phyloP scores from a whole-genome alignment of 2,888 invertebrate genomes.

The Pandemis heparana region DNA sequence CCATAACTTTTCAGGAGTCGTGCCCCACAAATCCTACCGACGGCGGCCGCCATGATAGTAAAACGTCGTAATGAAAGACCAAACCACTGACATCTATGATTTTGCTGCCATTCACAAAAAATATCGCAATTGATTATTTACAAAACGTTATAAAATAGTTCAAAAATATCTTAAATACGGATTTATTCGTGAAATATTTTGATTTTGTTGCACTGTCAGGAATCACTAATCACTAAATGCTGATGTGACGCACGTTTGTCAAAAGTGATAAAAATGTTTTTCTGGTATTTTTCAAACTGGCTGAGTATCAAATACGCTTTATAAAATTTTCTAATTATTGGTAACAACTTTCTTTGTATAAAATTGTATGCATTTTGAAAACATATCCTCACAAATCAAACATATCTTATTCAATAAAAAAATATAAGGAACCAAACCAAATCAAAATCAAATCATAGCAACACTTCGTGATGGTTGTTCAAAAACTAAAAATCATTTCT shows the following conservation, averaged over 20 bases:
- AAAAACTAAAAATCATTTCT: background rate
- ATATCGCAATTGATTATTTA: background rate
- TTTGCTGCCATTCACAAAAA: conserved; percentile 42
- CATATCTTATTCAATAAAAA: background rate
- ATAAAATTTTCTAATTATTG: background rate
- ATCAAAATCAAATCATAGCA: background rate
- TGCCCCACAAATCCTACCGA: conserved; percentile 94
- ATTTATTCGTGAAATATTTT: background rate
- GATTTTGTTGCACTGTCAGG: background rate
- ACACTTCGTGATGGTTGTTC: conserved; percentile 1
- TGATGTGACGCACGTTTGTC: conserved; percentile 2
- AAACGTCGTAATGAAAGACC: conserved; percentile 80
- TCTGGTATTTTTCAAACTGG: conserved; percentile 1
- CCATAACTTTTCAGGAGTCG: conserved; percentile 92
- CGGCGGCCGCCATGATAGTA: conserved; percentile 94
- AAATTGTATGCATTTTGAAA: background rate
- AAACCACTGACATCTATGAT: conserved; percentile 70
- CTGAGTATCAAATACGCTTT: background rate
- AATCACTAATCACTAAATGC: background rate
- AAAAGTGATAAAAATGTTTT: background rate
- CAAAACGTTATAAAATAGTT: background rate
- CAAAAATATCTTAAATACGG: background rate
- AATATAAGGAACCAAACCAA: background rate
- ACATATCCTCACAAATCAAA: background rate
- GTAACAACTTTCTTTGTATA: background rate